These are phyloP conservation scores for Camelus bactrianus DNA, from an alignment of 2,113 vertebrate species.

Conservation along the genomic window DNA sequence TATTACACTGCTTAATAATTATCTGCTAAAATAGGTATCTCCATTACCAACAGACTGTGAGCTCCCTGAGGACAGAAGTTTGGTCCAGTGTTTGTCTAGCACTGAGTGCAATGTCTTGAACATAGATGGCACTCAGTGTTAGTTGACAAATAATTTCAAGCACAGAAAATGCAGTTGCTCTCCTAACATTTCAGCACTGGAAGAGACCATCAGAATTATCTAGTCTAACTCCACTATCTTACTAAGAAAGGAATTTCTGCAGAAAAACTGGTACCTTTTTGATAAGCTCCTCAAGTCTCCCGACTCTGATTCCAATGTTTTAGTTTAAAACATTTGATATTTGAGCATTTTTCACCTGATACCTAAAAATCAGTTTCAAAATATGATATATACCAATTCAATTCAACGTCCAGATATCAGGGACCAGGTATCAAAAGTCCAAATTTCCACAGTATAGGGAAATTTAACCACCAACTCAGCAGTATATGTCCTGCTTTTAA, in stretches of 20 bases:
- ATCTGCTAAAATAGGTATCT: not conserved
- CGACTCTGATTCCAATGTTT: not conserved
- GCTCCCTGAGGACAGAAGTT: not conserved
- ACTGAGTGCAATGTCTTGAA: not conserved
- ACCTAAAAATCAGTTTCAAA: not conserved
- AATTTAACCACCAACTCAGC: not conserved
- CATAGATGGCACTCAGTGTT: not conserved
- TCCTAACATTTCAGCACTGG: not conserved
- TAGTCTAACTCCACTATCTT: not conserved
- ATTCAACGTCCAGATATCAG: not conserved
- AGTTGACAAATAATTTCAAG: constrained; percentile 23
- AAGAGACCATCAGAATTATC: not conserved
- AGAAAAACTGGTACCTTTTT: not conserved
- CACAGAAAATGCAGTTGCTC: not conserved
- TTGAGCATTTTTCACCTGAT: not conserved
- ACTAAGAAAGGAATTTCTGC: not conserved
- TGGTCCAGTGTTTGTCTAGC: not conserved
- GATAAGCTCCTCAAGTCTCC: not conserved
- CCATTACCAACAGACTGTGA: not conserved
- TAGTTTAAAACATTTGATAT: not conserved
- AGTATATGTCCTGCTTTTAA: not conserved
- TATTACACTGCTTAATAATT: constrained; percentile 10
- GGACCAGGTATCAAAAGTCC: not conserved
- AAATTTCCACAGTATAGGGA: not conserved
- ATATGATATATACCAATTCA: not conserved